Base-by-base conservation (phyloP, 2,113 vertebrate species). In the Antechinus flavipes region DNA sequence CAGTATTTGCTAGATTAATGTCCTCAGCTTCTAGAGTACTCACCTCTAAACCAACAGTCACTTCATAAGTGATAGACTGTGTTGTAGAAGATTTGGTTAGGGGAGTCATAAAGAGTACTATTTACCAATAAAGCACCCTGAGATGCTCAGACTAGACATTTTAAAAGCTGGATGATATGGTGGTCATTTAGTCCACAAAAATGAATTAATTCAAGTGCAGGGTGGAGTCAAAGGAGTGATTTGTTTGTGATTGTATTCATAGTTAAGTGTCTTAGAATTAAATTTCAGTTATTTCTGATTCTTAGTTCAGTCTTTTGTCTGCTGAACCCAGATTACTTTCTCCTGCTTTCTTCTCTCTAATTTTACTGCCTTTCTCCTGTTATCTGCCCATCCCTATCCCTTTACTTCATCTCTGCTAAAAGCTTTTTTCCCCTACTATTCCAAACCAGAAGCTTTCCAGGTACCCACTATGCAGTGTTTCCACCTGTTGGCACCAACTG, bases 301-400 rank as follows among this genome's bases (percentile, higher is more conserved):
- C 84, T 35, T 84, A 42, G 19, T 84, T 91, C 52, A 1, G n/a
- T 52, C 50, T 47, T 35, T 50, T 11, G 47, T 90, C 54, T 14
- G 3, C 90, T 23, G 1, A 3, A 23, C n/a, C n/a, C 19, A 84
- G n/a, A 23, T 84, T 16, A 42, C 8, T 84, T 84, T 8, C 27
- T 35, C 68, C n/a, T 76, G 68, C 68, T 76, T 76, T 35, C 35
- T 42, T 42, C n/a, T n/a, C n/a, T 84, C 35, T 84, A 42, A 42
- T 42, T 84, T 42, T 27, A 0, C 42, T 26, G 84, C 56, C 35
- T 58, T 16, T 23, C 47, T 89, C 49, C 24, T 24, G 11, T 55
- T 22, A 0, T 2, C 3, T 47, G 8, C 26, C 12, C 14, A 0
- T 23, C 53, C 6, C 27, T 7, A 16, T 23, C 24, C n/a, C 24